These are phyloP conservation scores for Gallinago solitaria DNA, from an alignment of 2,797 vertebrate genomes.

Conservation along the genomic window DNA sequence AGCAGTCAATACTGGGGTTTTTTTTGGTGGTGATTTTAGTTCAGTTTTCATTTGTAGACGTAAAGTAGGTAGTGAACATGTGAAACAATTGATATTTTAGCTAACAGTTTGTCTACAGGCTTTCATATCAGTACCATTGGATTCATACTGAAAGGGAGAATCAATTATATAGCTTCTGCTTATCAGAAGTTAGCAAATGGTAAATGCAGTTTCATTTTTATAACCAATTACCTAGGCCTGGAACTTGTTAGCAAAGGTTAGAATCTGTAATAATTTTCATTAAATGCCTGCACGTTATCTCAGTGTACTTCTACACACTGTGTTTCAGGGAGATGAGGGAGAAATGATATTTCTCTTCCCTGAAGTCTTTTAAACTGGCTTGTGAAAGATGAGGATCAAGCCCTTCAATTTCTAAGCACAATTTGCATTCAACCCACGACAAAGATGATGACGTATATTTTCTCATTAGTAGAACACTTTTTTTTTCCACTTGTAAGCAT, in stretches of 20 bases:
- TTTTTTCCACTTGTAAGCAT: background rate
- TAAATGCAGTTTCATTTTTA: conserved; percentile 37
- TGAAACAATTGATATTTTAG: too few species aligned
- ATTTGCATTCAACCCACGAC: background rate
- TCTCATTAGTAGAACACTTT: background rate
- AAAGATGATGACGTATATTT: background rate
- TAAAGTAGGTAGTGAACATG: background rate
- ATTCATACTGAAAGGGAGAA: background rate
- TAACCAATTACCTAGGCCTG: conserved; percentile 14
- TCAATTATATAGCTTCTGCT: conserved; percentile 17
- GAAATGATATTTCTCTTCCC: background rate
- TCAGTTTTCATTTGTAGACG: background rate
- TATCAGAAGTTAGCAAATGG: conserved; percentile 47
- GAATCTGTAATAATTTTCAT: conserved; percentile 19
- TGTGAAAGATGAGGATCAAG: background rate
- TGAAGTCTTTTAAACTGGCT: background rate
- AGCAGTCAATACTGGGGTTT: background rate
- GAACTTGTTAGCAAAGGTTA: conserved; percentile 53
- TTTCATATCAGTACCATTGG: background rate
- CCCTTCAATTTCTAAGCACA: background rate
- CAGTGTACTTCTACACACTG: background rate
- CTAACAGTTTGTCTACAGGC: background rate
- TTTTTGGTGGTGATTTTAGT: background rate
- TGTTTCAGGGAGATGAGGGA: background rate
- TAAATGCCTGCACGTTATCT: background rate